These are phyloP conservation scores for Crotalus tigris DNA, from an alignment of 2,113 vertebrate species.

Conservation along the genomic window DNA sequence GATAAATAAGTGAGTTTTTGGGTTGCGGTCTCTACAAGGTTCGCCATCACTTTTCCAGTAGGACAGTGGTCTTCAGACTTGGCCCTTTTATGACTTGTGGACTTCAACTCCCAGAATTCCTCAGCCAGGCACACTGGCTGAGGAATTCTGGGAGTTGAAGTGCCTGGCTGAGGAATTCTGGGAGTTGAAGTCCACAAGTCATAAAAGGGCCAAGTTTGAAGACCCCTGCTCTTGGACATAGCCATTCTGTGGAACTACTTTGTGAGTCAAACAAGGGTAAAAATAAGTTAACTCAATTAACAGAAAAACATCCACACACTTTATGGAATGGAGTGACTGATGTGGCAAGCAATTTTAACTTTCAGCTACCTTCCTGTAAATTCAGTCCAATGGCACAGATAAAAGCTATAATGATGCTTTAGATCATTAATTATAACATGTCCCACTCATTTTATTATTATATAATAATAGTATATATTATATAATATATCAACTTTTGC, in stretches of 20 bases:
- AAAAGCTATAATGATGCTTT: not conserved
- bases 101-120: too few relatives aligned
- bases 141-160: too few relatives aligned
- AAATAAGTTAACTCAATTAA: not conserved
- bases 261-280: not conserved
- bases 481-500: not conserved
- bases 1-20: too few relatives aligned
- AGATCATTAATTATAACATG: not conserved
- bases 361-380: not conserved
- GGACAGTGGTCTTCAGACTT: too few relatives aligned
- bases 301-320: not conserved
- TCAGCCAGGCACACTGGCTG: too few relatives aligned
- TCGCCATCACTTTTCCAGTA: too few relatives aligned
- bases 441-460: not conserved
- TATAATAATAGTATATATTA: not conserved
- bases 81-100: too few relatives aligned
- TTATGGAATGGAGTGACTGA: not conserved
- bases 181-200: too few relatives aligned
- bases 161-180: too few relatives aligned
- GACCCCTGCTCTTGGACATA: not conserved
- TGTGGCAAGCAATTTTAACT: not conserved
- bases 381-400: not conserved
- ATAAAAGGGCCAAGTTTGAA: too few relatives aligned
- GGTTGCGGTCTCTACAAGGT: too few relatives aligned
- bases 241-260: not conserved